Evolutionary conservation across 2,888 invertebrate genomes (phyloP).

Genomic region (Cylloceria caligata): DNA sequence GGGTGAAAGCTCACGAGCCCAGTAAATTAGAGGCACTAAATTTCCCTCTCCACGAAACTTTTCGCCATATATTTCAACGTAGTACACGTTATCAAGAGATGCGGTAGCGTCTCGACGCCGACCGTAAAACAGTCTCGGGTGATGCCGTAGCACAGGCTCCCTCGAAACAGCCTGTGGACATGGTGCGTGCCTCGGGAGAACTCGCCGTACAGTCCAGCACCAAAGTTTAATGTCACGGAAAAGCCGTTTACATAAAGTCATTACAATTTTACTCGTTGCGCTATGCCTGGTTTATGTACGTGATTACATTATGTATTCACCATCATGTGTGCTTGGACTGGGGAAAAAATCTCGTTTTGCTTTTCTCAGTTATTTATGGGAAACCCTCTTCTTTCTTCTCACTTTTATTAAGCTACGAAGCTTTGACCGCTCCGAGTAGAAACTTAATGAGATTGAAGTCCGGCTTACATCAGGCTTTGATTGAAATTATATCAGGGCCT

Average conservation of each 20-base stretch:
- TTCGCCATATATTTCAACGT: constrained; percentile 61
- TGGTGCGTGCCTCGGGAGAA: constrained; percentile 20
- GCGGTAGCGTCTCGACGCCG: constrained; percentile 2
- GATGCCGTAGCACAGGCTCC: not conserved
- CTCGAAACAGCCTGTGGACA: constrained; percentile 35
- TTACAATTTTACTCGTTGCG: constrained; percentile 47
- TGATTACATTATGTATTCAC: not conserved
- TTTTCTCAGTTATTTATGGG: constrained; percentile 1
- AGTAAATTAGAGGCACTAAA: constrained; percentile 70
- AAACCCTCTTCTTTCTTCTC: not conserved
- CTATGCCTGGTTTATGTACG: not conserved
- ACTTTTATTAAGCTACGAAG: constrained; percentile 1
- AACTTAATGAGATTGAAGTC: too few relatives aligned
- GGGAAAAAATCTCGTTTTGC: constrained; percentile 24
- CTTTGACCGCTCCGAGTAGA: too few relatives aligned
- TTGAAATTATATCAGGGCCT: too few relatives aligned
- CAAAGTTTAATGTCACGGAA: constrained; percentile 62
- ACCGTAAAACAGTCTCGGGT: constrained; percentile 46
- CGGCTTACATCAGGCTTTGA: too few relatives aligned
- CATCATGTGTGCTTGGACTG: not conserved
- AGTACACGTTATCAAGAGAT: constrained; percentile 26
- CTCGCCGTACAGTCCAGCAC: constrained; percentile 5
- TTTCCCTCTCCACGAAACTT: constrained; percentile 61
- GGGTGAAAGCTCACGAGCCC: constrained; percentile 58
- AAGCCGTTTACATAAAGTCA: constrained; percentile 62